Base-by-base conservation (phyloP, 2,113 vertebrate genomes). In the Dicerorhinus sumatrensis region DNA sequence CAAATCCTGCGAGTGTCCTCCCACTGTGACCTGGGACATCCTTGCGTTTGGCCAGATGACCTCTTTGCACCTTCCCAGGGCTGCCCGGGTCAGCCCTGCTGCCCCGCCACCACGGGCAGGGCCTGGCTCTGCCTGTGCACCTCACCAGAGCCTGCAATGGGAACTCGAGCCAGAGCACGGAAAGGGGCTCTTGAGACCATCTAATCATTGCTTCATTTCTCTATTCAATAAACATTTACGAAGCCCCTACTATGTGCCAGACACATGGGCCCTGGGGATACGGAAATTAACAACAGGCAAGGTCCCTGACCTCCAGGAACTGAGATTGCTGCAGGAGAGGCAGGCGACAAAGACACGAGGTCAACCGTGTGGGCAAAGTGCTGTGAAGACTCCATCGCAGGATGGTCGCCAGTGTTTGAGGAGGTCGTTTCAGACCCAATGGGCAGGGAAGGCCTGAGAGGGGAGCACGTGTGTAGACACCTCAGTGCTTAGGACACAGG, bases 131-230 rank as follows among this genome's bases (percentile, higher is more conserved):
- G 46, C 69, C 46, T 29, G 29, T 3, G n/a, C 23, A 65, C 27
- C 20, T n/a, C 27, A 29, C 56, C 42, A 39, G 17, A 48, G 63
- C 54, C 48, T 0, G 2, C 65, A 72, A 0, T 3, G 60, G 46
- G 39, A 33, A 6, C 1, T 5, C 6, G 51, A 67, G 42, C 69
- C 46, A 25, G 1, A 31, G 54, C 20, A 13, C 8, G 8, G 51
- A 67, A 33, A 69, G 67, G 36, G 79, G 36, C 88, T 73, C 79
- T 36, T 23, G 33, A 83, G 69, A 29, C 54, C 84, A 51, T 14
- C 42, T 3, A 20, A 6, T 2, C 27, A 1, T 29, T 33, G 11
- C 0, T n/a, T 56, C 12, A 0, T 67, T 36, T 72, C 62, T 84
- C 46, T 48, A 2, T 3, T 76, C 42, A 36, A 6, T 60, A 60